Percentiles rank a stretch among this genome's conserved stretches.
Conservation (phyloP, 2,888 invertebrate genomes). For the Drosophila kambysellisi region DNA sequence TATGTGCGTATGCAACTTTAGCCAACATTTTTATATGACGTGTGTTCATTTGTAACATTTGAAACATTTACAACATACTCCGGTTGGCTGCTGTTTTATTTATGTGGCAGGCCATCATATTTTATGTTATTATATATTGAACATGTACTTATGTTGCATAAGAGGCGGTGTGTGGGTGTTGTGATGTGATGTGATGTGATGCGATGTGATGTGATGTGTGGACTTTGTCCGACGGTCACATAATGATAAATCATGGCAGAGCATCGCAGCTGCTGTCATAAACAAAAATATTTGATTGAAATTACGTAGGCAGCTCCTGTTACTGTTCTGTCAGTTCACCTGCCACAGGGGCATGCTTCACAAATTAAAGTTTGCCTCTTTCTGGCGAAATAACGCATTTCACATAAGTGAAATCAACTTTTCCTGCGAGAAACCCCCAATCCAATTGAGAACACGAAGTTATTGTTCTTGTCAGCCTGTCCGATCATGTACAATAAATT, state of each 20-base stretch:
- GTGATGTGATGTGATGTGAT: no score
- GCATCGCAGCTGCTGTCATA: constrained; percentile 59
- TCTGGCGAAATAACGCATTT: constrained; percentile 13
- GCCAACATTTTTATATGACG: constrained; percentile 54
- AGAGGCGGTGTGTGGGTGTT: constrained; percentile 17
- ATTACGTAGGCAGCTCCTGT: constrained; percentile 51
- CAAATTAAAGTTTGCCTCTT: constrained; percentile 55
- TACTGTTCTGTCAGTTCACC: constrained; percentile 44
- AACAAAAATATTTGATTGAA: constrained; percentile 76
- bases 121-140: constrained; percentile 74
- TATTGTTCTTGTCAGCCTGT: constrained; percentile 46
- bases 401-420: constrained; percentile 61
- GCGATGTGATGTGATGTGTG: background rate
- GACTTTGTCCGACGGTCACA: constrained; percentile 37
- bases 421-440: constrained; percentile 6
- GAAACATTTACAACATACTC: constrained; percentile 42
- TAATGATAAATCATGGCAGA: constrained; percentile 72
- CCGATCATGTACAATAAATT: constrained; percentile 15
- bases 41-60: constrained; percentile 64
- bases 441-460: constrained; percentile 17
- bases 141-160: constrained; percentile 74
- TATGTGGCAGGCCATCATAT: constrained; percentile 72
- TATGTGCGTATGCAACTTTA: constrained; percentile 6
- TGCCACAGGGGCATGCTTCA: constrained; percentile 31
- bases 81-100: constrained; percentile 57